phyloP scores from a whole-genome alignment of 1,140 invertebrate species.

The Apis laboriosa region DNA sequence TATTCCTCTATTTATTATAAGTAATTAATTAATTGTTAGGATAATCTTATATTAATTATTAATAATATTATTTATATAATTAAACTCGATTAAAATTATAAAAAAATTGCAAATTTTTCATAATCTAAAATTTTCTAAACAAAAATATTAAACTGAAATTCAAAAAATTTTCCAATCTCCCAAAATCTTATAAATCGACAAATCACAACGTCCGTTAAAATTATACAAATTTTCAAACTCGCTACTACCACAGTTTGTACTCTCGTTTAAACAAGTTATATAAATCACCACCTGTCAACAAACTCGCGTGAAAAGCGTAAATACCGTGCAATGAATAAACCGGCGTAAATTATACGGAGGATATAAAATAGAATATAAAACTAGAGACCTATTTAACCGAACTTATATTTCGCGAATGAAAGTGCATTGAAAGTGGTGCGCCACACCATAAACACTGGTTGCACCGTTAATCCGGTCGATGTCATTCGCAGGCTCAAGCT shows the following conservation, averaged over 20 bases:
- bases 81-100: neutral
- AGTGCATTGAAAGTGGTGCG: constrained; percentile 2
- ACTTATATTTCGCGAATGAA: neutral
- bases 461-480: constrained; percentile 38
- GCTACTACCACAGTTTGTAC: too few species aligned
- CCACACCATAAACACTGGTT: constrained; percentile 25
- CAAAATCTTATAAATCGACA: too few species aligned
- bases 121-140: too few species aligned
- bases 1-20: neutral
- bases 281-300: too few species aligned
- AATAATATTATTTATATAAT: neutral
- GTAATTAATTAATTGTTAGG: neutral
- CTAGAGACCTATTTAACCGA: neutral
- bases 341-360: too few species aligned
- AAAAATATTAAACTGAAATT: too few species aligned
- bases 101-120: neutral
- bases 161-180: neutral
- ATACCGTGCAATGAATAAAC: too few species aligned
- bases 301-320: too few species aligned
- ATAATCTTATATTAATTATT: neutral
- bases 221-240: too few species aligned
- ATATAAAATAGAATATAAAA: neutral
- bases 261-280: too few species aligned
- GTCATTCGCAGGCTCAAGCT: constrained; percentile 38
- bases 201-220: too few species aligned